These are phyloP conservation scores for Coenonympha arcania DNA, from an alignment of 2,888 invertebrate genomes.

Conservation along the genomic window DNA sequence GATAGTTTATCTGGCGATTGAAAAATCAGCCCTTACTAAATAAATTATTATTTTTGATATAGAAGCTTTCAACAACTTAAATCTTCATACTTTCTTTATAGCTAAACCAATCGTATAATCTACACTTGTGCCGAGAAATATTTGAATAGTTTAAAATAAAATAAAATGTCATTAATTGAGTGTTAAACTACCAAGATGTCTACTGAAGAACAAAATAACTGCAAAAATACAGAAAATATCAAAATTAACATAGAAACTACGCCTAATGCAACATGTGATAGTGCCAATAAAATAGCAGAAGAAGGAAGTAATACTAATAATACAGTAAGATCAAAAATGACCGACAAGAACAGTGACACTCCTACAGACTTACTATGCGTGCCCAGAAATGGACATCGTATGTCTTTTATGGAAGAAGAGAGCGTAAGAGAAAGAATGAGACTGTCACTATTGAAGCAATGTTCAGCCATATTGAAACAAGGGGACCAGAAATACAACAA, in stretches of 20 bases:
- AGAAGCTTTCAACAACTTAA: too few relatives aligned
- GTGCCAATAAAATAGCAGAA: constrained; percentile 25
- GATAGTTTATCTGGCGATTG: too few relatives aligned
- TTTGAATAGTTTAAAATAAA: background rate
- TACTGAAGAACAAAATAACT: constrained; percentile 16
- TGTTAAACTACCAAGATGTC: constrained; percentile 15
- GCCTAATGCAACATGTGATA: constrained; percentile 27
- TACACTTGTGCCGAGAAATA: background rate
- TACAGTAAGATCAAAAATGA: background rate
- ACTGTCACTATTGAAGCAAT: constrained; percentile 76
- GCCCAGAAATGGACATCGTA: constrained; percentile 50
- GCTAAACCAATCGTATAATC: background rate
- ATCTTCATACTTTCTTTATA: too few relatives aligned
- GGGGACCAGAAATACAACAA: constrained; percentile 76
- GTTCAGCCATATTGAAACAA: constrained; percentile 77
- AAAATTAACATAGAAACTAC: constrained; percentile 21
- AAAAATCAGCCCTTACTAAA: too few relatives aligned
- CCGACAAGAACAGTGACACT: constrained; percentile 1
- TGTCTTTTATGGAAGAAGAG: constrained; percentile 82
- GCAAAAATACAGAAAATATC: constrained; percentile 18
- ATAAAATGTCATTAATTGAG: background rate
- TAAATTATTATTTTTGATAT: too few relatives aligned
- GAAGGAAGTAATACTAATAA: constrained; percentile 1
- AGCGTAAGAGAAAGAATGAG: constrained; percentile 77
- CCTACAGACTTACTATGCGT: constrained; percentile 39